Conservation (phyloP, 2,113 vertebrate genomes). For the Notothenia rossii region DNA sequence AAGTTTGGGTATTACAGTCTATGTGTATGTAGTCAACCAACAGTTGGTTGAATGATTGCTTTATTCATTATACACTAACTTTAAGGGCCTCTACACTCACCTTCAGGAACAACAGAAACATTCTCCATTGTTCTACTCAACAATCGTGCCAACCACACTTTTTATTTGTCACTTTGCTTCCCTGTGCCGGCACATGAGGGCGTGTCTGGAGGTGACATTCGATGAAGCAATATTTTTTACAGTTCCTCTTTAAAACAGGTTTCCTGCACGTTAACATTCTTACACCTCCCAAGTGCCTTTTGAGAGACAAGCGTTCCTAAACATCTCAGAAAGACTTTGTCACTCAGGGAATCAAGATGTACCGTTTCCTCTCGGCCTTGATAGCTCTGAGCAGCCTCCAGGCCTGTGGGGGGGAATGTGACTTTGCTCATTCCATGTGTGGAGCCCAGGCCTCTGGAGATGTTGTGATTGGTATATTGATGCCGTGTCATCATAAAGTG, state of each 20-base stretch:
- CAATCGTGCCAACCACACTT: not conserved
- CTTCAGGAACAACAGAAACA: not conserved
- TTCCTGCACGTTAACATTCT: not conserved
- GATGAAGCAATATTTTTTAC: not conserved
- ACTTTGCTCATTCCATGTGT: slow-evolving; percentile 26
- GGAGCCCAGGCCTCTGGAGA: slow-evolving; percentile 69
- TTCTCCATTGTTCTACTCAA: not conserved
- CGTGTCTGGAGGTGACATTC: not conserved
- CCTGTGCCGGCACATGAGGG: not conserved
- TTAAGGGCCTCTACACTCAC: not conserved
- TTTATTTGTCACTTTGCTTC: not conserved
- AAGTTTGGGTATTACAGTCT: too few species aligned
- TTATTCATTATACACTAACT: too few species aligned
- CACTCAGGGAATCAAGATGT: not conserved
- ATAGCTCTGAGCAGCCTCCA: not conserved
- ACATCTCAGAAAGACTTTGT: not conserved
- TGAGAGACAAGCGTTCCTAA: not conserved
- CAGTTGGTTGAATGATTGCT: too few species aligned
- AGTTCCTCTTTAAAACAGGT: slow-evolving; percentile 24
- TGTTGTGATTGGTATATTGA: slow-evolving; percentile 74
- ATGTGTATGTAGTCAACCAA: too few species aligned
- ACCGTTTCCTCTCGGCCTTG: not conserved
- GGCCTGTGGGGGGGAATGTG: slow-evolving; percentile 7
- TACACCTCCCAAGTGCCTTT: slow-evolving; percentile 1
- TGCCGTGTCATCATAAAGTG: slow-evolving; percentile 62